Evolutionary conservation across 2,113 vertebrate species (phyloP).

Genomic region (Gasterosteus aculeatus): DNA sequence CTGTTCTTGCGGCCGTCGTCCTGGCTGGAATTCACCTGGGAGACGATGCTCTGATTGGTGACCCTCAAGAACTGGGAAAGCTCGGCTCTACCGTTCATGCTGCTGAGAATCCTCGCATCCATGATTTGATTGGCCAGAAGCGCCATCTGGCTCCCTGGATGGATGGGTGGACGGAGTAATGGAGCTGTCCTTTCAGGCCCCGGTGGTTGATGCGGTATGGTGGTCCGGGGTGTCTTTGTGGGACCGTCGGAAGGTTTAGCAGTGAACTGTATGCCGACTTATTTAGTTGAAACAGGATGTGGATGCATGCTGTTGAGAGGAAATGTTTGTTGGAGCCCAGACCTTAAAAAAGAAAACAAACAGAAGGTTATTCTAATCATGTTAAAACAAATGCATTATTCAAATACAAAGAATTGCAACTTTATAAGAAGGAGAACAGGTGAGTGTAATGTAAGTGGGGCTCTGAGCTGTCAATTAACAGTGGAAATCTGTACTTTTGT

Average conservation of each 20-base stretch:
- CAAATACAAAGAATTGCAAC: not conserved
- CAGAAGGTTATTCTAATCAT: conserved; percentile 29
- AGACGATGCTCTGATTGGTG: conserved; percentile 92
- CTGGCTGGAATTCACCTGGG: conserved; percentile 92
- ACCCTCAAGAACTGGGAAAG: conserved; percentile 96
- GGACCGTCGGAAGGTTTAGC: conserved; percentile 86
- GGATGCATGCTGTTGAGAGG: conserved; percentile 62
- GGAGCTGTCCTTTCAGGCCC: conserved; percentile 85
- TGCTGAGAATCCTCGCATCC: conserved; percentile 85
- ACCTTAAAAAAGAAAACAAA: conserved; percentile 65
- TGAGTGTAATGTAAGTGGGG: conserved; percentile 5
- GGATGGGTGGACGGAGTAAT: conserved; percentile 88
- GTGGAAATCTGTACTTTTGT: conserved; percentile 52
- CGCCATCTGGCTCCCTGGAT: conserved; percentile 95
- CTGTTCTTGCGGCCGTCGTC: conserved; percentile 95
- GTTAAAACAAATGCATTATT: conserved; percentile 33
- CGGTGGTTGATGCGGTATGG: conserved; percentile 84
- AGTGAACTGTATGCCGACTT: conserved; percentile 69
- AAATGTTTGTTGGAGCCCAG: conserved; percentile 44
- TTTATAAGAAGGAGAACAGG: not conserved
- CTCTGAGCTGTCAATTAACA: conserved; percentile 36
- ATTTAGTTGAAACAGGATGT: conserved; percentile 69
- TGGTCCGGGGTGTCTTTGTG: conserved; percentile 90
- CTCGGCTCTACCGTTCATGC: conserved; percentile 93
- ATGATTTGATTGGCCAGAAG: conserved; percentile 95